phyloP scores from a whole-genome alignment of 2,113 vertebrate species.

The Amia ocellicauda region DNA sequence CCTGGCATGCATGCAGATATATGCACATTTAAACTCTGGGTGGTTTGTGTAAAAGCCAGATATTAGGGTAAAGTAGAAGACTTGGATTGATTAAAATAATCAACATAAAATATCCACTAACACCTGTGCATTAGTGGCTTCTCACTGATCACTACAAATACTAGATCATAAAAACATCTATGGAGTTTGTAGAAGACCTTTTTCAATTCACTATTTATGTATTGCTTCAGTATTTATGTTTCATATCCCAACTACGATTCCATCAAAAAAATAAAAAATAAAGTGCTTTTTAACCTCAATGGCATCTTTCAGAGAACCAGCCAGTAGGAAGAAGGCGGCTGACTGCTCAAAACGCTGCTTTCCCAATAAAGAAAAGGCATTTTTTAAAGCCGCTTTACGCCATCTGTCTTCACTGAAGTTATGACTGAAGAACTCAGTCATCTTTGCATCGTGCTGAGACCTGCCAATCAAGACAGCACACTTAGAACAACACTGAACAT shows the following conservation, averaged over 20 bases:
- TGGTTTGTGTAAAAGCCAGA: not conserved
- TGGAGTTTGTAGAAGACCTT: too few relatives aligned
- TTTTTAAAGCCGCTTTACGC: slow-evolving; percentile 96
- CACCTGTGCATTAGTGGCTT: too few relatives aligned
- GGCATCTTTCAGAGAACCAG: slow-evolving; percentile 94
- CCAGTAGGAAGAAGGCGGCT: slow-evolving; percentile 93
- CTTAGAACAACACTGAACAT: too few relatives aligned
- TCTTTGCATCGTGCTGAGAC: slow-evolving; percentile 94
- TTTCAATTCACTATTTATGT: too few relatives aligned
- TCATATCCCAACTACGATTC: too few relatives aligned
- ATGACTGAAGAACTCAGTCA: slow-evolving; percentile 97
- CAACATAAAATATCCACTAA: too few relatives aligned
- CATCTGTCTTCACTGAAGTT: slow-evolving; percentile 95
- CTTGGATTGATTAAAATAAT: too few relatives aligned
- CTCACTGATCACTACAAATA: too few relatives aligned
- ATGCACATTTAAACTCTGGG: not conserved
- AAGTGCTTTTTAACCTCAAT: slow-evolving; percentile 75
- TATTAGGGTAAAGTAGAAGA: too few relatives aligned
- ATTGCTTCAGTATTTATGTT: too few relatives aligned
- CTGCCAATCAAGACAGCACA: slow-evolving; percentile 59
- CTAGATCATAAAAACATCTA: too few relatives aligned
- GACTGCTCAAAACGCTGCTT: slow-evolving; percentile 98
- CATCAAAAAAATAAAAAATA: not conserved
- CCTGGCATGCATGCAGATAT: not conserved
- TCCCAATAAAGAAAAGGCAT: slow-evolving; percentile 93